Conservation (phyloP, 2,888 invertebrate genomes). For the Drosophila paracracens region DNA sequence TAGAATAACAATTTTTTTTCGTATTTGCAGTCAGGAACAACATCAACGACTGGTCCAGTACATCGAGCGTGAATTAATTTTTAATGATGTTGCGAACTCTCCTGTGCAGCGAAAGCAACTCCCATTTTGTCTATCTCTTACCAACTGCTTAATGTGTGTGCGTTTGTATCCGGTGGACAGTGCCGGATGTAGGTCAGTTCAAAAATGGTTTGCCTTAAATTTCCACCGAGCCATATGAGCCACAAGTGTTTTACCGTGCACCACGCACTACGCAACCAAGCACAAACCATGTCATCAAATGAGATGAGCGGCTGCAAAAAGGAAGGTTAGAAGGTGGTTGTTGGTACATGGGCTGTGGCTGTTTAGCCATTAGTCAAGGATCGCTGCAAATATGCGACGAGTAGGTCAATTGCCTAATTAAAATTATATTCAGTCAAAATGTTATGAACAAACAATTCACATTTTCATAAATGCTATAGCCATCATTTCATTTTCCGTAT, state of each 20-base stretch:
- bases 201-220: constrained; percentile 81
- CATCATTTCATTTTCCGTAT: not conserved
- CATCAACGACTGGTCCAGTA: constrained; percentile 53
- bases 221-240: constrained; percentile 66
- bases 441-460: not conserved
- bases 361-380: constrained; percentile 70
- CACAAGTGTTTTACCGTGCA: constrained; percentile 73
- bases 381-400: constrained; percentile 38
- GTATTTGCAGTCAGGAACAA: constrained; percentile 14
- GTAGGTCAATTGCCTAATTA: constrained; percentile 77
- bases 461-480: not conserved
- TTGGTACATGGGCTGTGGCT: constrained; percentile 31
- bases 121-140: constrained; percentile 64
- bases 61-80: constrained; percentile 81
- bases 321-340: not conserved
- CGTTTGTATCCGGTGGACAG: constrained; percentile 47
- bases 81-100: constrained; percentile 79
- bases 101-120: constrained; percentile 61
- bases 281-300: constrained; percentile 60
- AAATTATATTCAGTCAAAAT: constrained; percentile 45
- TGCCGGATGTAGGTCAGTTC: constrained; percentile 80
- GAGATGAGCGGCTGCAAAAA: constrained; percentile 15
- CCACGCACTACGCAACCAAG: constrained; percentile 36
- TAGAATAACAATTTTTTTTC: not conserved
- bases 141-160: constrained; percentile 38